Percentiles rank a stretch among this genome's conserved stretches.
Evolutionary conservation across 2,113 vertebrate genomes (phyloP).

Genomic region (Spheniscus mendiculus): DNA sequence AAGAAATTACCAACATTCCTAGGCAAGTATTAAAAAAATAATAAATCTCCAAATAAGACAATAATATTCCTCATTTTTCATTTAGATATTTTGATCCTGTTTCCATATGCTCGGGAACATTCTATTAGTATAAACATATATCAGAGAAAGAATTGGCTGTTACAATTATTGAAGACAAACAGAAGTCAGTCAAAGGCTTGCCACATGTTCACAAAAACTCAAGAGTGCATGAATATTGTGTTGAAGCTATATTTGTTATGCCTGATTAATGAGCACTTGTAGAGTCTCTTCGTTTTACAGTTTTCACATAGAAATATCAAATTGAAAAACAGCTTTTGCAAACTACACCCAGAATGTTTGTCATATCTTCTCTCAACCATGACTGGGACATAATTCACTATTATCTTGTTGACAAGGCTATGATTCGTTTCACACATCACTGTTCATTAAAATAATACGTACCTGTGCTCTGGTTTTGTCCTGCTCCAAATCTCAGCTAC

Average conservation of each 20-base stretch:
- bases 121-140: background rate
- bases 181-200: background rate
- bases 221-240: background rate
- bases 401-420: slow-evolving; percentile 71
- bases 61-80: background rate
- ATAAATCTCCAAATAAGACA: background rate
- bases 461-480: slow-evolving; percentile 42
- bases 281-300: background rate
- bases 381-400: slow-evolving; percentile 58
- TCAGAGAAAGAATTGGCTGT: background rate
- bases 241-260: background rate
- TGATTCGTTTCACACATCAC: slow-evolving; percentile 69
- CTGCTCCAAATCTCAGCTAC: slow-evolving; percentile 52
- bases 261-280: background rate
- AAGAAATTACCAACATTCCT: background rate
- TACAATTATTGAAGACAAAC: background rate
- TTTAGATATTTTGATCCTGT: background rate
- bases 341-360: background rate
- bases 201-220: background rate
- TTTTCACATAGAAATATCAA: slow-evolving; percentile 29
- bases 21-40: background rate
- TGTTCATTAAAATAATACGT: slow-evolving; percentile 73
- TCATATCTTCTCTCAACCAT: slow-evolving; percentile 12
- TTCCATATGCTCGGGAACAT: background rate
- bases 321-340: background rate